Conservation (phyloP, 2,113 vertebrate species). For the Etia nguti region DNA sequence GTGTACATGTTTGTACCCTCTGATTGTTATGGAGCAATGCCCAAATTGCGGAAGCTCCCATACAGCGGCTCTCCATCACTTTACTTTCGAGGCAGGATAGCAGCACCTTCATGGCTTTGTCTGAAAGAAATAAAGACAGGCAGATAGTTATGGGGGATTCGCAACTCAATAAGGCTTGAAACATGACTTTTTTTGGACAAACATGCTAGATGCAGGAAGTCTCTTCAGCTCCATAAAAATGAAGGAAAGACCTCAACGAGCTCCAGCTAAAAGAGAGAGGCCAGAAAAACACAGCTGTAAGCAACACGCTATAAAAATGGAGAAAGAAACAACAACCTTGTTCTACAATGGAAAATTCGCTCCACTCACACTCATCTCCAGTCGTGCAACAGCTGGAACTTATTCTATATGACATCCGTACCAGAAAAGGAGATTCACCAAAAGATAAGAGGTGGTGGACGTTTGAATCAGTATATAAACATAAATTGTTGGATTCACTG, state of each 20-base stretch:
- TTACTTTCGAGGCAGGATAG: slow-evolving; percentile 81
- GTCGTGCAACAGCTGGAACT: neutral
- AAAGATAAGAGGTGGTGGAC: neutral
- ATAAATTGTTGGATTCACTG: neutral
- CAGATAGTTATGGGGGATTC: neutral
- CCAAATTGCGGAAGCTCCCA: slow-evolving; percentile 90
- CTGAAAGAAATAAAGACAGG: slow-evolving; percentile 57
- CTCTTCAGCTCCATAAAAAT: neutral
- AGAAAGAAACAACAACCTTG: neutral
- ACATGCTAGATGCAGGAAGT: neutral
- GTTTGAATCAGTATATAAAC: neutral
- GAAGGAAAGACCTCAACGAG: neutral
- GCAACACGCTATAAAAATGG: neutral
- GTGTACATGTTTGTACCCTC: slow-evolving; percentile 73
- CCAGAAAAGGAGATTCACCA: neutral
- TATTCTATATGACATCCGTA: neutral
- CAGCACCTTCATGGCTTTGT: slow-evolving; percentile 78
- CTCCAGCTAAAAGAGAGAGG: neutral
- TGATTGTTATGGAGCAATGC: slow-evolving; percentile 90
- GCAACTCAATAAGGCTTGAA: neutral
- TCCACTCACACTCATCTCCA: neutral
- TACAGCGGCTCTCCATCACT: slow-evolving; percentile 69
- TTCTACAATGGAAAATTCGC: neutral
- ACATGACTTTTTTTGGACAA: neutral
- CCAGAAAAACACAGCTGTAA: neutral